phyloP scores from a whole-genome alignment of 2,888 invertebrate genomes.

The Caenorhabditis angaria region DNA sequence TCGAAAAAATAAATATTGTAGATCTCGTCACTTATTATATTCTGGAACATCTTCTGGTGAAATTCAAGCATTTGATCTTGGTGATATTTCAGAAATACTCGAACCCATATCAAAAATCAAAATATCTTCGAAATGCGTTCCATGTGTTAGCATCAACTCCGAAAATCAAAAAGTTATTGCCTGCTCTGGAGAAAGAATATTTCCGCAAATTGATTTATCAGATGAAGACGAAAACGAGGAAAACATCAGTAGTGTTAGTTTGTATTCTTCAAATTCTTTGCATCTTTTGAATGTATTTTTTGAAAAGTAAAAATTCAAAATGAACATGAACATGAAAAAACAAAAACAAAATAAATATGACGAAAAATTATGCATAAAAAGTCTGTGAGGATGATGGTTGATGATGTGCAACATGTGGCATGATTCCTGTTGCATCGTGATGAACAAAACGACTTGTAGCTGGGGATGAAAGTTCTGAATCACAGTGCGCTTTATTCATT shows the following conservation, averaged over 20 bases:
- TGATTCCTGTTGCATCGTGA: constrained; percentile 64
- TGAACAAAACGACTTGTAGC: constrained; percentile 65
- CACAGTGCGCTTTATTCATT: constrained; percentile 28
- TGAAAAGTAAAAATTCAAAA: neutral
- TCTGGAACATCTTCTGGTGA: constrained; percentile 36
- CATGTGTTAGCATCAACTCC: constrained; percentile 21
- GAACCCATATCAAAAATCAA: constrained; percentile 12
- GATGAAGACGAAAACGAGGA: constrained; percentile 5
- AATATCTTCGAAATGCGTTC: constrained; percentile 21
- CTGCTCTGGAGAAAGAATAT: constrained; percentile 27
- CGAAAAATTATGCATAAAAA: constrained; percentile 8
- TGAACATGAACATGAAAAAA: neutral
- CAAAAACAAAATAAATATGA: constrained; percentile 6
- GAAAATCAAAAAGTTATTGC: constrained; percentile 7
- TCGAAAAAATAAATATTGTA: constrained; percentile 9
- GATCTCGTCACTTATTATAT: constrained; percentile 13
- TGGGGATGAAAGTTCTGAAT: constrained; percentile 52
- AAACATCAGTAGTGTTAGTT: constrained; percentile 6
- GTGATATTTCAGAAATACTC: constrained; percentile 11
- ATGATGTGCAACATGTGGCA: constrained; percentile 51
- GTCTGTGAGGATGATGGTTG: constrained; percentile 19
- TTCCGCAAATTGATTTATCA: constrained; percentile 10
- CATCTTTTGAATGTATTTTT: constrained; percentile 26
- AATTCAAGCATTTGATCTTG: constrained; percentile 21
- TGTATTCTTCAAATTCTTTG: constrained; percentile 17